Evolutionary conservation across 2,113 vertebrate species (phyloP), one percentile per base, ranked within the genome.

Genomic region (Solenodon paradoxus): DNA sequence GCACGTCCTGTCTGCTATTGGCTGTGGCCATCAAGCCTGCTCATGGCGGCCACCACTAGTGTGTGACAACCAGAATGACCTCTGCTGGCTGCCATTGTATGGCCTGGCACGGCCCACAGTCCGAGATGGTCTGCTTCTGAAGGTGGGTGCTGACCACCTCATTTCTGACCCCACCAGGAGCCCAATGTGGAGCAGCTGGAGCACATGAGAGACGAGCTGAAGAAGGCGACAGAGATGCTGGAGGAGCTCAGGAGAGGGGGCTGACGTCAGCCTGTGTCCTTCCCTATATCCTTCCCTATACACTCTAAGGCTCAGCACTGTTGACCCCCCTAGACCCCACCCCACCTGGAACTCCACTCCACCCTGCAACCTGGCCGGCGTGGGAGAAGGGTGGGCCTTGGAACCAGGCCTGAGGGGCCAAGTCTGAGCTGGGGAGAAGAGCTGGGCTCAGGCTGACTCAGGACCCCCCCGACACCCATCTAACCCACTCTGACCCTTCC

Each of bases 181-280:
- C 78, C 77, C 0, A 80, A 94, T 1, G 9, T 40, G 75, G 97
- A 98, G 97, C 98, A 85, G 97, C 98, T 99, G 90, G 95, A 98
- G 93, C 98, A 98, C 93, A 97, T 99, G 19, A 98, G 99, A 93
- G 96, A 97, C 0, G 98, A 99, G 96, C 93, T 99, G 90, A 98
- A 98, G 77, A 98, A 97, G 96, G 99, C 98, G 0, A 98, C 98
- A 0, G 98, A 98, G 78, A 98, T 98, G 61, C 98, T 99, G 64
- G 97, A 97, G 84, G 98, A 98, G 74, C 98, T 99, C 45, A 28
- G 90, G 79, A 91, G 69, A 40, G 93, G 83, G 24, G 71, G 69
- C 84, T 96, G 94, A 96, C 45, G 71, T n/a, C n/a, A n/a, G n/a
- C 81, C 94, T 0, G 10, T 3, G 4, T 3, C 38, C 61, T 51